Percentiles rank a stretch among this genome's conserved stretches.
phyloP scores from a whole-genome alignment of 2,797 vertebrate genomes.

The Rhinoraja longicauda region DNA sequence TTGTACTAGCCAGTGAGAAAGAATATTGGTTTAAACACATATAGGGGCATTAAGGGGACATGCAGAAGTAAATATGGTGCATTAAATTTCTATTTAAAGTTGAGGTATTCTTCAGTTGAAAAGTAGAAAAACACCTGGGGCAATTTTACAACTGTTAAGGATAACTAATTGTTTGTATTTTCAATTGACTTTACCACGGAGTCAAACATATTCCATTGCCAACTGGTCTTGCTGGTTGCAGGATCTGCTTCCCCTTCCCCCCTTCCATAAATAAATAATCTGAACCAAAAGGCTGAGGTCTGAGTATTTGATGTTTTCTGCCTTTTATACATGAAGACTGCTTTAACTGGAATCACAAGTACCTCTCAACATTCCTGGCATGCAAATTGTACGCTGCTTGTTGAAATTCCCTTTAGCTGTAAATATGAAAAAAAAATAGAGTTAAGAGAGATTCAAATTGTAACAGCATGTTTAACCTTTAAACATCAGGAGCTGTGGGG shows the following conservation, averaged over 20 bases:
- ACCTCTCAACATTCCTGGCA: background rate
- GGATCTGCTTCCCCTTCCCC: background rate
- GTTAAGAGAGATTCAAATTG: background rate
- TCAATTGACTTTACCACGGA: background rate
- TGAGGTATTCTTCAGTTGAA: background rate
- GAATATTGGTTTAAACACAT: too few relatives aligned
- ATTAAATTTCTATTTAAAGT: background rate
- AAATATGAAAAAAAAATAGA: background rate
- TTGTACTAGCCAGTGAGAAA: too few relatives aligned
- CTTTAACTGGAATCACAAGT: background rate
- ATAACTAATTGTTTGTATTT: background rate
- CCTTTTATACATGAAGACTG: background rate
- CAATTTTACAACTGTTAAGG: background rate
- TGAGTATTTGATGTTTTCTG: background rate
- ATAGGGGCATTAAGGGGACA: too few relatives aligned
- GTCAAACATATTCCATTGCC: background rate
- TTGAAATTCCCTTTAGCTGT: background rate
- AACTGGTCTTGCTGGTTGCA: background rate
- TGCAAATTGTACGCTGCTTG: background rate
- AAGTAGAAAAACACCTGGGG: background rate
- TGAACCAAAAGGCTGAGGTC: background rate
- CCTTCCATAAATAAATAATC: background rate
- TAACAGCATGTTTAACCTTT: conserved; percentile 8
- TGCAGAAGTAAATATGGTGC: background rate
- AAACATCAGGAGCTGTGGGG: background rate